A percentile compares a stretch with the other conserved stretches of the same genome.
These are phyloP conservation scores for Gallinago solitaria DNA, from an alignment of 2,797 vertebrate genomes.

Conservation along the genomic window DNA sequence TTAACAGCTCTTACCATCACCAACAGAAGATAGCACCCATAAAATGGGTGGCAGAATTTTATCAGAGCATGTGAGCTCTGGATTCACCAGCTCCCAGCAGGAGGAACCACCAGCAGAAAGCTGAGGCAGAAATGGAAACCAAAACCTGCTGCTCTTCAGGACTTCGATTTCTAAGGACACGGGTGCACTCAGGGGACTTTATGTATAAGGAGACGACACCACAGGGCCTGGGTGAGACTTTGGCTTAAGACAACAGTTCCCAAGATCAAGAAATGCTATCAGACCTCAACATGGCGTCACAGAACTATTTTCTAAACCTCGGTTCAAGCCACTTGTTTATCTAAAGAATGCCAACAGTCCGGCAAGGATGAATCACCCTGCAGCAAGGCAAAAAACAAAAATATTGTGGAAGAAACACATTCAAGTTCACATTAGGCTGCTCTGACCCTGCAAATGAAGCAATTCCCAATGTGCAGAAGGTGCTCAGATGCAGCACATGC, in stretches of 20 bases:
- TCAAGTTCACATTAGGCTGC: neutral
- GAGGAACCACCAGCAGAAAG: neutral
- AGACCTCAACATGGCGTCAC: neutral
- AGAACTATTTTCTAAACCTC: slow-evolving; percentile 27
- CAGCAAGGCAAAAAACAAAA: neutral
- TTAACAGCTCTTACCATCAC: neutral
- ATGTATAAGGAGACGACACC: neutral
- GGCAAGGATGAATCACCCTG: slow-evolving; percentile 58
- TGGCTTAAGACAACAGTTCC: neutral
- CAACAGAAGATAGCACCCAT: neutral
- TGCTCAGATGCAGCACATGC: accelerated
- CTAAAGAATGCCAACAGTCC: slow-evolving; percentile 10
- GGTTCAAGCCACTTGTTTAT: slow-evolving; percentile 46
- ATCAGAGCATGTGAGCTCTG: too few relatives aligned
- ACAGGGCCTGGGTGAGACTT: neutral
- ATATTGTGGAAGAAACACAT: neutral
- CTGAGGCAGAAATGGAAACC: neutral
- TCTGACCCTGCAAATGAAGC: neutral
- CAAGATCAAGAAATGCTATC: neutral
- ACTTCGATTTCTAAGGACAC: neutral
- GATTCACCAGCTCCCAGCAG: neutral
- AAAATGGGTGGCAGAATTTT: neutral
- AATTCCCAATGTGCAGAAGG: neutral
- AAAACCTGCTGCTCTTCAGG: neutral
- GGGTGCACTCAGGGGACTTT: neutral